phyloP scores from a whole-genome alignment of 1,140 invertebrate species.

The Brachionus koreanus region DNA sequence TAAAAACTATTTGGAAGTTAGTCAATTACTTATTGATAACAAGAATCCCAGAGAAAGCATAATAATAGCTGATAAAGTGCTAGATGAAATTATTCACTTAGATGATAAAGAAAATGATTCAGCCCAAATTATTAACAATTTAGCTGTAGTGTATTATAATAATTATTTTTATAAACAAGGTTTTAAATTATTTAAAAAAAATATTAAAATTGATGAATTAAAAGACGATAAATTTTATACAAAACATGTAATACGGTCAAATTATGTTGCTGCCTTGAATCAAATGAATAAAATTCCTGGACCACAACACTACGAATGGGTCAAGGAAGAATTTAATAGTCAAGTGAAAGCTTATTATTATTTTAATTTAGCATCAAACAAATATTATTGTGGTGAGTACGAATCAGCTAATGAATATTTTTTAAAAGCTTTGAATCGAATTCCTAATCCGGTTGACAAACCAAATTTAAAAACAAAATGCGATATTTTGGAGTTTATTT shows the following conservation, averaged over 20 bases:
- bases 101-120: not conserved
- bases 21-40: not conserved
- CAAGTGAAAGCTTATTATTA: not conserved
- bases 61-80: not conserved
- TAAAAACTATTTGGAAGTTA: not conserved
- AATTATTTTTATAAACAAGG: not conserved
- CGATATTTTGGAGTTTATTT: not conserved
- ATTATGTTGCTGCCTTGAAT: not conserved
- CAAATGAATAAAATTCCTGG: not conserved
- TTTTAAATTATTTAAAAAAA: not conserved
- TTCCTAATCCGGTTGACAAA: not conserved
- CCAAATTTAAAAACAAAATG: not conserved
- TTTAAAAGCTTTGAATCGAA: not conserved
- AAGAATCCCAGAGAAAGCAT: not conserved
- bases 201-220: not conserved
- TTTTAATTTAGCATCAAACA: not conserved
- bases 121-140: not conserved
- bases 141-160: not conserved
- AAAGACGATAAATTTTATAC: not conserved
- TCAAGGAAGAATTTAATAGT: not conserved
- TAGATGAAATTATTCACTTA: not conserved
- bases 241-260: not conserved
- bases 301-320: too few species aligned
- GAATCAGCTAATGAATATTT: not conserved
- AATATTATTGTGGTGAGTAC: not conserved